phyloP scores from a whole-genome alignment of 2,797 vertebrate species.

The Schizothorax lantsangensis region DNA sequence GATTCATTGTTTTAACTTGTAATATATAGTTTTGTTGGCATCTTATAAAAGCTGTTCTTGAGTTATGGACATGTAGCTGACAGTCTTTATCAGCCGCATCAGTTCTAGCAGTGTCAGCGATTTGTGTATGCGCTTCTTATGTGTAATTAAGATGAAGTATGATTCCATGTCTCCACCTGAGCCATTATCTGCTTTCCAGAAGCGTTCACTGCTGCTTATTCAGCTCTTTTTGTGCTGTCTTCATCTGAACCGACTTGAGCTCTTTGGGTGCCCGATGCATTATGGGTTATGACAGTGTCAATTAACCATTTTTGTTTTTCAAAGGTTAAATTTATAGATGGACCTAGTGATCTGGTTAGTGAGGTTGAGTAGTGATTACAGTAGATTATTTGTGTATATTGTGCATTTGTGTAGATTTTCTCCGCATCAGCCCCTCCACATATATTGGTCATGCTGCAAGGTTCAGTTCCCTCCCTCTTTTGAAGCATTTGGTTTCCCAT shows the following conservation, averaged over 20 bases:
- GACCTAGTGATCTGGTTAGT: background rate
- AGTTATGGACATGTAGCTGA: background rate
- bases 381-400: background rate
- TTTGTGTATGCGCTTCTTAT: background rate
- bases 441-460: background rate
- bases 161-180: background rate
- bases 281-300: background rate
- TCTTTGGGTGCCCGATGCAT: background rate
- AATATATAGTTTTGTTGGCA: background rate
- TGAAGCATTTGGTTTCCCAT: background rate
- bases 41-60: background rate
- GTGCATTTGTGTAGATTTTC: background rate
- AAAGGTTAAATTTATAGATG: background rate
- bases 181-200: conserved; percentile 19
- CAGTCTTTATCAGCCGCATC: background rate
- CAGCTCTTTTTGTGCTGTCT: conserved; percentile 67
- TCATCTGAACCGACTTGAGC: conserved; percentile 58
- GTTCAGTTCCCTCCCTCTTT: background rate
- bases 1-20: background rate
- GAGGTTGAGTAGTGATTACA: background rate
- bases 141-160: conserved; percentile 6
- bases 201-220: conserved; percentile 58
- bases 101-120: background rate
- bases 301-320: background rate
- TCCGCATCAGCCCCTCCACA: background rate